Conservation (phyloP, 2,797 vertebrate genomes). For the Mus minutoides region DNA sequence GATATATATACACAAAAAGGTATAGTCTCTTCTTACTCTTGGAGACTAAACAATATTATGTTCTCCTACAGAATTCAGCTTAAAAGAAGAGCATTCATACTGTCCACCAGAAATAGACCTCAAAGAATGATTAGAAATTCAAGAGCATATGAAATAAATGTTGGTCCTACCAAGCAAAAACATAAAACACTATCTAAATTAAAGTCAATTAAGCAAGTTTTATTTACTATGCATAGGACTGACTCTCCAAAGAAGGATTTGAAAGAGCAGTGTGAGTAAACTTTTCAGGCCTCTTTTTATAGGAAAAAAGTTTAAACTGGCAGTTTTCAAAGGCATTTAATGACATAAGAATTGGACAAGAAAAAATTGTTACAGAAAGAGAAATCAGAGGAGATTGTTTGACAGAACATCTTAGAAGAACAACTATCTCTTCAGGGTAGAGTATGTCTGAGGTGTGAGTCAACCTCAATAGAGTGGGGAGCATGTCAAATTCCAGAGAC, state of each 20-base stretch:
- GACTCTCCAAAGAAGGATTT: not conserved
- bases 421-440: not conserved
- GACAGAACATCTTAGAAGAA: not conserved
- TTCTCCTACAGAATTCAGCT: not conserved
- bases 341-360: not conserved
- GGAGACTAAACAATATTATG: not conserved
- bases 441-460: not conserved
- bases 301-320: not conserved
- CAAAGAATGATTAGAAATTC: constrained; percentile 36
- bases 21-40: not conserved
- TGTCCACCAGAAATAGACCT: not conserved
- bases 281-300: not conserved
- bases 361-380: not conserved
- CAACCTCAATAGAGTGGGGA: not conserved
- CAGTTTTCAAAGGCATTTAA: not conserved
- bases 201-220: not conserved
- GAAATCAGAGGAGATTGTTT: not conserved
- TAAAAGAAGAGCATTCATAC: not conserved
- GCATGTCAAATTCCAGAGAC: not conserved
- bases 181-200: not conserved
- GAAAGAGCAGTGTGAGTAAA: not conserved
- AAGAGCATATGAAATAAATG: not conserved
- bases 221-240: not conserved
- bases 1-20: not conserved
- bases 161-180: not conserved